Base-by-base conservation (phyloP, 2,797 vertebrate genomes). In the Molossus alvarezi region DNA sequence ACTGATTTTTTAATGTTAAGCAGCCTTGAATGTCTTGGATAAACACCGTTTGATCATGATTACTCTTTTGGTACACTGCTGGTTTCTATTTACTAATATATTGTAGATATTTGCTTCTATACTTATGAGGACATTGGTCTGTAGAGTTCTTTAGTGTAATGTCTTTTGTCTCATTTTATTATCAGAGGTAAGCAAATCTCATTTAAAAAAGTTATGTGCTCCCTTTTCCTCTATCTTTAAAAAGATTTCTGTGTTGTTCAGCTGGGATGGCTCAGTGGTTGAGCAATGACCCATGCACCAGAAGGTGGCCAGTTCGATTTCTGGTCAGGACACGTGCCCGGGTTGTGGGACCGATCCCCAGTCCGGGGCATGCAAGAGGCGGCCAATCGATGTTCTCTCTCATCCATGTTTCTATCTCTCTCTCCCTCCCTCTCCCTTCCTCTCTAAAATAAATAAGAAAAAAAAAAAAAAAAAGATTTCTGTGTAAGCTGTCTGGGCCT, bases 61-160 rank as follows among this genome's bases (percentile, higher is more conserved):
- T 83, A 55, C 17, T 71, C 55, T 55, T 92, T 87, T 77, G 87
- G 88, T 71, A 82, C 7, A 90, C 1, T 71, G 60, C 48, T 72
- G 64, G 27, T 53, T 96, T 88, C 62, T 79, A 77, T 57, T 91
- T 88, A 21, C 79, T 88, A 94, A 69, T n/a, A 88, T 83, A 80
- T 84, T 84, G 41, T 53, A 41, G 27, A 84, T 79, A 88, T 91
- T 73, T 77, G 64, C n/a, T 69, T 84, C 48, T 53, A 9, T 79
- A 41, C n/a, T 89, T 75, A 76, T 12, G 20, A 94, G 53, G 29
- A 55, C 18, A 75, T 41, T 67, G 58, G 18, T 80, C 41, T 62
- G 27, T 9, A 89, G 13, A 51, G 15, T 88, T 91, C 72, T 84
- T 88, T 92, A 75, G 25, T 95, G 11, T n/a, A 64, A n/a, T 85